These are phyloP conservation scores for Dasypolia templi DNA, from an alignment of 2,888 invertebrate genomes.

Conservation along the genomic window DNA sequence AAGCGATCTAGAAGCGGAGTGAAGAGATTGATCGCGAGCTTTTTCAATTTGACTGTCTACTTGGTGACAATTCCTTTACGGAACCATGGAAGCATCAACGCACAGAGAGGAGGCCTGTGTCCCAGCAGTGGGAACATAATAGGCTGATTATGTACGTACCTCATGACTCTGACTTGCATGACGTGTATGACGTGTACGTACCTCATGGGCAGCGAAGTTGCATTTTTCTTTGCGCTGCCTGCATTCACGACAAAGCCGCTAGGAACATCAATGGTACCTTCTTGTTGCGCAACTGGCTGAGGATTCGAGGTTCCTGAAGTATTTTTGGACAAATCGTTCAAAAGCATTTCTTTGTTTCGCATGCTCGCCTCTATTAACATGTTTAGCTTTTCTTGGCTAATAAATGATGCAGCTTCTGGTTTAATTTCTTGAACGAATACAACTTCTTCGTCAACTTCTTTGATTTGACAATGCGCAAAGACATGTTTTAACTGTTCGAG, in stretches of 20 bases:
- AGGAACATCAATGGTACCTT: neutral
- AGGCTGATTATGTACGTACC: no score
- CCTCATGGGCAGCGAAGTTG: conserved; percentile 13
- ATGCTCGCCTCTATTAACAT: conserved; percentile 2
- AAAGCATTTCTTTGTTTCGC: conserved; percentile 3
- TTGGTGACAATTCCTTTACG: no score
- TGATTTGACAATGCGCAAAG: neutral
- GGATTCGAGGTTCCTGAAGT: no score
- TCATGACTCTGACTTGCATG: no score
- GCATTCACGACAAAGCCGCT: neutral
- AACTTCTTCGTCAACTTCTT: conserved; percentile 7
- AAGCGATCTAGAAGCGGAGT: no score
- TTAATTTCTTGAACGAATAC: neutral
- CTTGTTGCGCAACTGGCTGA: no score
- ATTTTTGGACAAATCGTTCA: neutral
- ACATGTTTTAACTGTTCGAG: neutral
- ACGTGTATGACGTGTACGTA: conserved; percentile 6
- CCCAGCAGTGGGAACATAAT: no score
- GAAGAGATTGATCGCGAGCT: no score
- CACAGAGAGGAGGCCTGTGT: no score
- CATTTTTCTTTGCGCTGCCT: neutral
- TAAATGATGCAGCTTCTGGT: neutral
- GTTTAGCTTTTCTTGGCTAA: neutral
- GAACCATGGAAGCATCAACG: no score
- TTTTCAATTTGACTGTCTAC: no score